Evolutionary conservation across 2,113 vertebrate genomes (phyloP).

Genomic region (Camarhynchus parvulus): DNA sequence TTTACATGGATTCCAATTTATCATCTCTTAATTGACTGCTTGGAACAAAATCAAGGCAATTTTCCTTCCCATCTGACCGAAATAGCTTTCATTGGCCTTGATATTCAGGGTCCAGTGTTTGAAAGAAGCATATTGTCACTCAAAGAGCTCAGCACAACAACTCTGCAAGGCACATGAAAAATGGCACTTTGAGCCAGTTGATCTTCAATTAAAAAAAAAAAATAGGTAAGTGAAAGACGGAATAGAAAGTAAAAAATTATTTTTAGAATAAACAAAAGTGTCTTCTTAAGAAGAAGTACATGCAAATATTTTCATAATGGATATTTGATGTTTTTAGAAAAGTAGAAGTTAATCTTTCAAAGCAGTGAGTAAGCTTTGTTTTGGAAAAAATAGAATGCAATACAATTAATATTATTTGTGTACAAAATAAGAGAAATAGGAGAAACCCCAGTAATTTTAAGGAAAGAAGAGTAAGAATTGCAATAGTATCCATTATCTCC

Average conservation of each 20-base stretch:
- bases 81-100: conserved; percentile 30
- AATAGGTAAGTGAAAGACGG: neutral
- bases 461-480: neutral
- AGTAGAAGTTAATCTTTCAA: neutral
- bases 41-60: conserved; percentile 75
- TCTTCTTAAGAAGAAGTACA: neutral
- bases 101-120: conserved; percentile 9
- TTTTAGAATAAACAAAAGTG: neutral
- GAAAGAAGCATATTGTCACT: neutral
- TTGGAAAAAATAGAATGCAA: neutral
- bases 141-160: neutral
- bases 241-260: neutral
- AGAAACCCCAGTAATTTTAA: neutral
- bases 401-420: neutral
- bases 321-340: neutral
- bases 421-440: neutral
- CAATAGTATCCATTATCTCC: neutral
- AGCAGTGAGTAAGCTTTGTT: neutral
- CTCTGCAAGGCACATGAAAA: neutral
- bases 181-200: neutral
- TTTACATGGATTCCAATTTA: conserved; percentile 68
- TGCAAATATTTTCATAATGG: neutral
- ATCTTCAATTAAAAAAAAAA: neutral
- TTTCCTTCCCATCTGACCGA: conserved; percentile 69
- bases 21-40: conserved; percentile 75